These are phyloP conservation scores for Steatornis caripensis DNA, from an alignment of 2,113 vertebrate species.

Conservation along the genomic window DNA sequence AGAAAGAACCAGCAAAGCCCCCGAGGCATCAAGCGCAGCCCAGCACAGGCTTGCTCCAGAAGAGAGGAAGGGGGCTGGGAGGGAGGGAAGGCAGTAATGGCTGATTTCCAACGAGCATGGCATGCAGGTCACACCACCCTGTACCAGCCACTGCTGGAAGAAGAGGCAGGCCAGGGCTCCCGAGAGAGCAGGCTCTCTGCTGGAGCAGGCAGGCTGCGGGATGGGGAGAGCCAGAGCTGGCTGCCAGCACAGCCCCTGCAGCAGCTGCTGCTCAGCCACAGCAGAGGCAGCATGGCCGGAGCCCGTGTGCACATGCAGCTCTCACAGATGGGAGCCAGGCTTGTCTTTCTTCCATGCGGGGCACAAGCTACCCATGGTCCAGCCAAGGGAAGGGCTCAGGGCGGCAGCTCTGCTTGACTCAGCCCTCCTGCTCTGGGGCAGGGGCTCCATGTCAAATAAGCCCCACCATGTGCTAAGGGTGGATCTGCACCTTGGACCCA, in stretches of 20 bases:
- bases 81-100: not conserved
- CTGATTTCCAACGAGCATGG: not conserved
- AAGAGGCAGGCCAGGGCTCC: not conserved
- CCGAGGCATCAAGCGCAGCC: slow-evolving; percentile 11
- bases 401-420: not conserved
- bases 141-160: slow-evolving; percentile 7
- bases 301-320: not conserved
- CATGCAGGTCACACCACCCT: not conserved
- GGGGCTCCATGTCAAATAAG: not conserved
- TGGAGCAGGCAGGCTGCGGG: not conserved
- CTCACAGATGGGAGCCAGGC: not conserved
- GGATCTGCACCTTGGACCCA: not conserved
- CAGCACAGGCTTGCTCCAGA: slow-evolving; percentile 17
- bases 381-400: not conserved
- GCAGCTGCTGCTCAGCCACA: not conserved
- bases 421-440: not conserved
- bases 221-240: not conserved
- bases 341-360: rapidly evolving
- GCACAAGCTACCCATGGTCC: not conserved
- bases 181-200: not conserved
- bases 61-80: slow-evolving; percentile 2
- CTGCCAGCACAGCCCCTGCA: not conserved
- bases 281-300: not conserved
- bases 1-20: slow-evolving; percentile 4
- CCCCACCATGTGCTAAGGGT: not conserved